These are phyloP conservation scores for Metacarcinus magister DNA, from an alignment of 2,888 invertebrate genomes.

Conservation along the genomic window DNA sequence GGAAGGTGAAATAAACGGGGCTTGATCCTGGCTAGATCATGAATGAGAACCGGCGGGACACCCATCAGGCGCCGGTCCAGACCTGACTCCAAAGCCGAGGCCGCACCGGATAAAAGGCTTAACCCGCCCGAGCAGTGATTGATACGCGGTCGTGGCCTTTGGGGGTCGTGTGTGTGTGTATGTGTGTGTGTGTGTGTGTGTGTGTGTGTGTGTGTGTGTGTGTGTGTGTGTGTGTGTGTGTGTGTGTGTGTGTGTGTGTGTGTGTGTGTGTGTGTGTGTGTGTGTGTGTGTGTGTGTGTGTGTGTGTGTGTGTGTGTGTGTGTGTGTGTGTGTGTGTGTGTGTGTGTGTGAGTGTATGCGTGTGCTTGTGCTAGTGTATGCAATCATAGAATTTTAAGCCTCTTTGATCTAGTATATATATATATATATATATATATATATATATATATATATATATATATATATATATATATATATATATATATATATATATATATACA, in stretches of 20 bases:
- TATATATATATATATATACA: conserved; percentile 43
- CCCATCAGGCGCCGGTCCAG: conserved; percentile 72
- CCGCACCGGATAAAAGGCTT: conserved; percentile 69
- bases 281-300: not conserved
- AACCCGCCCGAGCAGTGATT: conserved; percentile 57
- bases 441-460: conserved; percentile 56
- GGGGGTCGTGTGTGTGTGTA: not conserved
- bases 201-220: conserved; percentile 62
- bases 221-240: conserved; percentile 66
- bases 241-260: conserved; percentile 64
- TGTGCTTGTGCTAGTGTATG: not conserved
- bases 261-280: not conserved
- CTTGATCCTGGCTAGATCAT: conserved; percentile 69
- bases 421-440: conserved; percentile 52
- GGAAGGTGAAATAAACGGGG: conserved; percentile 63
- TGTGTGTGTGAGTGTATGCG: too few species aligned
- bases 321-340: conserved; percentile 17
- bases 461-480: conserved; percentile 47
- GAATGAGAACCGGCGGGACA: conserved; percentile 78
- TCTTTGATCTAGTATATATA: not conserved
- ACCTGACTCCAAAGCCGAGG: conserved; percentile 75
- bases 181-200: conserved; percentile 68
- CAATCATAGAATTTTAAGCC: not conserved
- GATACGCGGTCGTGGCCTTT: conserved; percentile 42
- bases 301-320: not conserved